Evolutionary conservation across 2,113 vertebrate genomes (phyloP).

Genomic region (Cyanocitta stelleri): DNA sequence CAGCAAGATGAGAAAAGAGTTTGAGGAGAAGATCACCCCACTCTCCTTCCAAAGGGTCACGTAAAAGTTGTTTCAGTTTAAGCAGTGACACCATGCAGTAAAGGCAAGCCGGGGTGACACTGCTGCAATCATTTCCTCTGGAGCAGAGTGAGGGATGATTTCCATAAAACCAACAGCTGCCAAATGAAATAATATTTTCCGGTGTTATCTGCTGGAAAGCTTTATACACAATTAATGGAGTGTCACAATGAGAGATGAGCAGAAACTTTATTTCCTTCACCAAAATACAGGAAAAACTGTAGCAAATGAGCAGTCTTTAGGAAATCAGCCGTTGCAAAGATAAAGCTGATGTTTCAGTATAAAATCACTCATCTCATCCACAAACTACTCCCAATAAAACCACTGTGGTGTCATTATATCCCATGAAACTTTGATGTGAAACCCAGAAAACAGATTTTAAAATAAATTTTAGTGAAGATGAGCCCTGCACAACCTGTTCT

Average conservation of each 20-base stretch:
- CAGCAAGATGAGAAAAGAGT: background rate
- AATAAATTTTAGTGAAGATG: background rate
- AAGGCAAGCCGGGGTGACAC: background rate
- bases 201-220: background rate
- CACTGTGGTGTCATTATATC: fast-evolving
- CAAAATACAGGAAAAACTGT: background rate
- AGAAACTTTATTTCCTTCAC: background rate
- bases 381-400: background rate
- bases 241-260: background rate
- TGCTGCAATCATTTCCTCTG: background rate
- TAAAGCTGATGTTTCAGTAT: background rate
- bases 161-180: background rate
- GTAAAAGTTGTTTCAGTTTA: background rate
- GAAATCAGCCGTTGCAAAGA: background rate
- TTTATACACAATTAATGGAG: background rate
- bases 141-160: background rate
- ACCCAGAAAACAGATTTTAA: background rate
- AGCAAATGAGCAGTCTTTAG: background rate
- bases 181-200: background rate
- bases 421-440: background rate
- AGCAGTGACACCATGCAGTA: background rate
- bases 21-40: background rate
- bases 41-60: background rate
- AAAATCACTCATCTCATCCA: background rate
- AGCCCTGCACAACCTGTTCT: background rate